Evolutionary conservation across 2,797 vertebrate species (phyloP), one percentile per base, ranked within the genome.

Genomic region (Gorsachius magnificus): DNA sequence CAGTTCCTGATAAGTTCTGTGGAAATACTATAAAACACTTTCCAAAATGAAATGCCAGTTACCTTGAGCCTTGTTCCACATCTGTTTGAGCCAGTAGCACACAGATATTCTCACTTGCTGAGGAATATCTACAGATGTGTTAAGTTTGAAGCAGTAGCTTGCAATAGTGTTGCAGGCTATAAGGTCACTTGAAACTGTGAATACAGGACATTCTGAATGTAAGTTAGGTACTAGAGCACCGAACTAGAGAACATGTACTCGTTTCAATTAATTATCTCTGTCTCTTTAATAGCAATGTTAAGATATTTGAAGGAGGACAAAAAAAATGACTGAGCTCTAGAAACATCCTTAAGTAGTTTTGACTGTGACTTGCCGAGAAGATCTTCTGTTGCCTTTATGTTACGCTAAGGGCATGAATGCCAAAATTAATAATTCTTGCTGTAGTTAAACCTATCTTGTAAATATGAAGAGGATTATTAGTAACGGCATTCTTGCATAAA

Each of bases 381-480:
- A 94, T 95, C 81, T 21, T 97, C 94, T 97, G 95, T 98, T 98
- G 97, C 98, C 97, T 98, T 97, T 93, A 89, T 93, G 95, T 97
- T 96, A 95, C 94, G 84, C 94, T 97, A 89, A 97, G 95, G 93
- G 95, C 95, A 88, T 21, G 97, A 98, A 98, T 97, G 98, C 97
- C 97, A 94, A 96, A 94, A 92, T 90, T 95, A 95, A 89, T 96
- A 94, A 96, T 94, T 96, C 96, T 97, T 63, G 63, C 82, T 97
- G 91, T 97, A 93, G 96, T 95, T 97, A 96, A 97, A 95, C 85
- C 92, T 95, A 70, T 93, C 96, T 64, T 98, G 96, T 97, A 97
- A 97, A 97, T 97, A 97, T 54, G 14, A 95, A 93, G 80, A 96
- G 96, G 96, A 88, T 97, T 97, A 96, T 97, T 97, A 95, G 77